Percentiles rank a stretch among this genome's conserved stretches.
Conservation (phyloP, 2,888 invertebrate genomes). For the Copidosoma aretas region DNA sequence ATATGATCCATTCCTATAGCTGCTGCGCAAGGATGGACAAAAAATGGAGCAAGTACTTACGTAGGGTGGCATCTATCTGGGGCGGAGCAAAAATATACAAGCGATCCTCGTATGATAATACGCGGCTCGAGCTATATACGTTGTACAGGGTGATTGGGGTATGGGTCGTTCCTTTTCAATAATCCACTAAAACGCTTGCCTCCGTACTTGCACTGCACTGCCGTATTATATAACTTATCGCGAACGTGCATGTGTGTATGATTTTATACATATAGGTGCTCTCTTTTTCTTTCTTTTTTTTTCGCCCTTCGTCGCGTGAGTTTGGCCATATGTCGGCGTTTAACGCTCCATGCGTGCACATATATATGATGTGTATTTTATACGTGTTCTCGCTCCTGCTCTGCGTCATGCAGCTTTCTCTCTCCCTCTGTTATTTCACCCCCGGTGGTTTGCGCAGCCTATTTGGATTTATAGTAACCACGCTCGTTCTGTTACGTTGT, state of each 20-base stretch:
- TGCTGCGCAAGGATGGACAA: neutral
- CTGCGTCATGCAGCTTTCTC: too few relatives aligned
- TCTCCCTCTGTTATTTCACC: neutral
- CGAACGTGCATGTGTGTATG: too few relatives aligned
- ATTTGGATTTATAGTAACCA: conserved; percentile 8
- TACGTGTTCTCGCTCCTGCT: too few relatives aligned
- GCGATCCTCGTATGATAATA: neutral
- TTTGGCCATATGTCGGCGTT: conserved; percentile 43
- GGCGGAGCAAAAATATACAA: conserved; percentile 1
- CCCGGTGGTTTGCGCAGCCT: too few relatives aligned
- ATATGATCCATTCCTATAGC: neutral
- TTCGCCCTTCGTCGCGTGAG: conserved; percentile 25
- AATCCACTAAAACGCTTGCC: conserved; percentile 45
- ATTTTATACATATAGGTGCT: neutral
- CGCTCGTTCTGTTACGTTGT: too few relatives aligned
- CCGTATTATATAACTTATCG: too few relatives aligned
- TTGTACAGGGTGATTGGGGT: conserved; percentile 2
- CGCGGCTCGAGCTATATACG: neutral
- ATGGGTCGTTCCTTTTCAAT: conserved; percentile 42
- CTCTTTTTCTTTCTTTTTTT: conserved; percentile 8
- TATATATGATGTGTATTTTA: too few relatives aligned
- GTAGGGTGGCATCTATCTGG: neutral
- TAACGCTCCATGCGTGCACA: conserved; percentile 23
- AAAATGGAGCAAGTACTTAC: too few relatives aligned
- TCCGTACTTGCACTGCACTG: neutral